These are phyloP conservation scores for Sylvilagus bachmani DNA, from an alignment of 2,113 vertebrate species.

Conservation along the genomic window DNA sequence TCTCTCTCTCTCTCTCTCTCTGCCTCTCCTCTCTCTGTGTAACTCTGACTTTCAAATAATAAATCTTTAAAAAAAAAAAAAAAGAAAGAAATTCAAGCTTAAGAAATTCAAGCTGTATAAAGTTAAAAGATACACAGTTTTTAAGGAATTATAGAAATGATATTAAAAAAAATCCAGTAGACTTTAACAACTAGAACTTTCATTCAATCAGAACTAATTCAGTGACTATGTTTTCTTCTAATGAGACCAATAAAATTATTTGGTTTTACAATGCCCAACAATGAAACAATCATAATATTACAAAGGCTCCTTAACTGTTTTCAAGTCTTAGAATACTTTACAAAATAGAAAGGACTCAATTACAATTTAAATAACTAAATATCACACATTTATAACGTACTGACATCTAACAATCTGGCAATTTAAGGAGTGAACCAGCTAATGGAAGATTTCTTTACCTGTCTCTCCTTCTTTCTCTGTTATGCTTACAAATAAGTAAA, in stretches of 20 bases:
- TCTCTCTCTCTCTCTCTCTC: too few relatives aligned
- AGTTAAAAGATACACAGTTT: not conserved
- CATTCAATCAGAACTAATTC: not conserved
- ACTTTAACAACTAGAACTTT: not conserved
- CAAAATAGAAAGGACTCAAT: conserved; percentile 7
- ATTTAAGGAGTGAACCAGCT: too few relatives aligned
- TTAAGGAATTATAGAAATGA: not conserved
- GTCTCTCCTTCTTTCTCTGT: too few relatives aligned
- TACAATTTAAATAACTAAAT: conserved; percentile 46
- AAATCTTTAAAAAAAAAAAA: not conserved
- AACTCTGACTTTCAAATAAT: too few relatives aligned
- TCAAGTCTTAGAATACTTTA: conserved; percentile 54
- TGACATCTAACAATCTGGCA: too few relatives aligned
- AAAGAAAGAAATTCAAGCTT: not conserved
- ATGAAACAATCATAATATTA: conserved; percentile 1
- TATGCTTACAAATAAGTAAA: too few relatives aligned
- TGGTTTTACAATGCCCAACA: not conserved
- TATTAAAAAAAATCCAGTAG: not conserved
- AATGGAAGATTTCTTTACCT: too few relatives aligned
- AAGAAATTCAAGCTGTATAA: not conserved
- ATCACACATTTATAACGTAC: not conserved
- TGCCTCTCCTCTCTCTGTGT: too few relatives aligned
- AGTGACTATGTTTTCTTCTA: not conserved
- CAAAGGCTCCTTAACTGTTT: not conserved
- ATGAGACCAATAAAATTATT: conserved; percentile 14